Conservation (phyloP, 2,888 invertebrate genomes). For the Stenotaenia linearis region DNA sequence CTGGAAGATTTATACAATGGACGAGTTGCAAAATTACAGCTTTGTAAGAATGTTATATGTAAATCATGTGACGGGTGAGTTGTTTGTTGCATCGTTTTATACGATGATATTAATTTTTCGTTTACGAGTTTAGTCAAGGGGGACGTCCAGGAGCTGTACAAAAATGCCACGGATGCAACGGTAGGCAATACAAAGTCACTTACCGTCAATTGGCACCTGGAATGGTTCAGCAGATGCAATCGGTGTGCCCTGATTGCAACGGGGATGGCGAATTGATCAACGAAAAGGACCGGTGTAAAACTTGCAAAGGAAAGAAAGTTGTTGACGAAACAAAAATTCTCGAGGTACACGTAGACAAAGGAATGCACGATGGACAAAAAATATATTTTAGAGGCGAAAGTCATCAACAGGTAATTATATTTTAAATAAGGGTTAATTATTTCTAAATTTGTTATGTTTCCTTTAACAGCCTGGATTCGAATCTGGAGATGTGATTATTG, state of each 20-base stretch:
- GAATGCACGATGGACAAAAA: constrained; percentile 79
- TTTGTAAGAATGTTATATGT: constrained; percentile 77
- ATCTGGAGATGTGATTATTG: constrained; percentile 82
- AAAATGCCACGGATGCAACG: constrained; percentile 67
- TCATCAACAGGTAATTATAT: constrained; percentile 61
- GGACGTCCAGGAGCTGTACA: constrained; percentile 63
- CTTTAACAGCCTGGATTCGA: constrained; percentile 63
- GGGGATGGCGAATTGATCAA: constrained; percentile 55
- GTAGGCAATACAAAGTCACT: constrained; percentile 68
- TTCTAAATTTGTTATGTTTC: neutral
- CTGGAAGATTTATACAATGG: constrained; percentile 89
- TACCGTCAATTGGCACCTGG: constrained; percentile 69
- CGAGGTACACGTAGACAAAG: constrained; percentile 82
- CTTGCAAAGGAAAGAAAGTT: constrained; percentile 78
- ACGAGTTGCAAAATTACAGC: constrained; percentile 72
- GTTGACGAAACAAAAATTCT: constrained; percentile 73
- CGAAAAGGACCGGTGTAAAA: constrained; percentile 74
- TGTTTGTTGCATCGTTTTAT: neutral
- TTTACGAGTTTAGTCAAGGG: constrained; percentile 51
- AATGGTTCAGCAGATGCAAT: constrained; percentile 44
- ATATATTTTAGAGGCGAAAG: constrained; percentile 82
- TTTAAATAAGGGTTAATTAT: neutral
- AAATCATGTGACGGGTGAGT: constrained; percentile 65
- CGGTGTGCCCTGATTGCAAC: constrained; percentile 47
- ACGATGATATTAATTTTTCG: neutral